Percentiles rank a stretch among this genome's conserved stretches.
These are phyloP conservation scores for Australoheros facetus DNA, from an alignment of 2,797 vertebrate species.

Conservation along the genomic window DNA sequence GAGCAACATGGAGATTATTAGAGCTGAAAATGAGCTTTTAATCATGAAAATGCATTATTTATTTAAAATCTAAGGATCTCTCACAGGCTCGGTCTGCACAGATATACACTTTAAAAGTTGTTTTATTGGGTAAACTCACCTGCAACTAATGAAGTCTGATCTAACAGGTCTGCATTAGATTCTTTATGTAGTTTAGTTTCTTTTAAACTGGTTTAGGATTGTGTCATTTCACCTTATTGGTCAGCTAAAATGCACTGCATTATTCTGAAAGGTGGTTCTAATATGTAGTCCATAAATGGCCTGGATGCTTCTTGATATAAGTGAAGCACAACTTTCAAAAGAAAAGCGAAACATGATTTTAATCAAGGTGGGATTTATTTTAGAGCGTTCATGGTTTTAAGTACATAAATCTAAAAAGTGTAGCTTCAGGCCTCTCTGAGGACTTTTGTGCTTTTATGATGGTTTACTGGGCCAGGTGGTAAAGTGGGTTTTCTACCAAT, in stretches of 20 bases:
- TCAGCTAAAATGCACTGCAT: not conserved
- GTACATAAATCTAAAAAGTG: not conserved
- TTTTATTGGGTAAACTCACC: not conserved
- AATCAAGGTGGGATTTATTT: not conserved
- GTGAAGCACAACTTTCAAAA: not conserved
- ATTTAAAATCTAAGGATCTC: not conserved
- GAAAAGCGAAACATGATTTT: not conserved
- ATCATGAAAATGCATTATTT: not conserved
- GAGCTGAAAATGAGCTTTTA: not conserved
- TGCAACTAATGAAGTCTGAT: not conserved
- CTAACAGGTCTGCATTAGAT: not conserved
- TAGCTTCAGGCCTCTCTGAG: not conserved
- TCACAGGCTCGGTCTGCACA: not conserved
- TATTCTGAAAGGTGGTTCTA: not conserved
- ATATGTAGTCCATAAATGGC: constrained; percentile 4
- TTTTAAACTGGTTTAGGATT: not conserved
- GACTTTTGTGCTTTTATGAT: not conserved
- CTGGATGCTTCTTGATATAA: not conserved
- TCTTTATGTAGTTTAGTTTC: not conserved
- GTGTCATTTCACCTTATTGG: not conserved
- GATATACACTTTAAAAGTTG: not conserved
- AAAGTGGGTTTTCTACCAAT: not conserved
- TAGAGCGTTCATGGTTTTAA: not conserved
- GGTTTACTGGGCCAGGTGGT: not conserved
- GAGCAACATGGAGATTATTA: not conserved